These are phyloP conservation scores for Eupithecia tripunctaria DNA, from an alignment of 2,888 invertebrate species.

Conservation along the genomic window DNA sequence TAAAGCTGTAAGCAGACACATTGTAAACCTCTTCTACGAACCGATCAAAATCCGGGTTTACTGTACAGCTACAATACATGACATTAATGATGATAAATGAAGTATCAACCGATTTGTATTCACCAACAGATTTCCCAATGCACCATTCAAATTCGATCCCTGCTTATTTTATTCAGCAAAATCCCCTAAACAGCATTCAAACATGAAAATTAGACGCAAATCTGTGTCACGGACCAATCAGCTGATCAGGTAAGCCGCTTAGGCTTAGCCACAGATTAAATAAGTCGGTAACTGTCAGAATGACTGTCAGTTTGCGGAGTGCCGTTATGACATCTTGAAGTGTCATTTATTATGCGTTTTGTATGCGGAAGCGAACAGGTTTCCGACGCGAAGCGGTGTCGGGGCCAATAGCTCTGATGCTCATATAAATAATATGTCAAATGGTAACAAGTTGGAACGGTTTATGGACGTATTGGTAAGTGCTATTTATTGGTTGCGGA, in stretches of 20 bases:
- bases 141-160: slow-evolving; percentile 16
- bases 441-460: slow-evolving; percentile 9
- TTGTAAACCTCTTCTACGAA: neutral
- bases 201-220: slow-evolving; percentile 39
- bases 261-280: slow-evolving; percentile 23
- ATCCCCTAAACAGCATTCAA: slow-evolving; percentile 27
- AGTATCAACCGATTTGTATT: slow-evolving; percentile 6
- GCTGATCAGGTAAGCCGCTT: slow-evolving; percentile 44
- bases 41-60: neutral
- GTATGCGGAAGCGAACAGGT: slow-evolving; percentile 25
- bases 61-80: neutral
- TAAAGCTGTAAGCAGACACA: neutral
- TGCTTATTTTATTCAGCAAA: slow-evolving; percentile 11
- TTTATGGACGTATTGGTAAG: slow-evolving; percentile 1
- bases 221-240: slow-evolving; percentile 40
- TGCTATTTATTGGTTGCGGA: neutral
- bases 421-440: slow-evolving; percentile 15
- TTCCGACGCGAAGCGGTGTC: slow-evolving; percentile 4
- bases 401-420: slow-evolving; percentile 10
- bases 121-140: slow-evolving; percentile 2
- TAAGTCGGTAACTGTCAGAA: slow-evolving; percentile 21
- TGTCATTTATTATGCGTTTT: slow-evolving; percentile 29
- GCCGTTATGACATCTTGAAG: slow-evolving; percentile 34
- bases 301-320: slow-evolving; percentile 26
- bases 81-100: slow-evolving; percentile 12